Evolutionary conservation across 2,888 invertebrate species (phyloP).

Genomic region (Cantharis lateralis): DNA sequence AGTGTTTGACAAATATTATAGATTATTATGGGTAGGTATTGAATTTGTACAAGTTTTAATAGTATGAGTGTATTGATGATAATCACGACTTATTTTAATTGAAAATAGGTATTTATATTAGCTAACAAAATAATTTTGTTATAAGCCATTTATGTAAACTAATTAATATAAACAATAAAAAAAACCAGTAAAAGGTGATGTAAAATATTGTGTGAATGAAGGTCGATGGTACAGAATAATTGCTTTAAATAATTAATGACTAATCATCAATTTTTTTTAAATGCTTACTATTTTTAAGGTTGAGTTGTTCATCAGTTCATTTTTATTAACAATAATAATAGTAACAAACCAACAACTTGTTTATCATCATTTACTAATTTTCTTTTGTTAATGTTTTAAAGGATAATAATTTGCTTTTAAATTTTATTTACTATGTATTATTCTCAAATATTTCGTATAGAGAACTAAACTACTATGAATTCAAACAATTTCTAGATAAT

Average conservation of each 20-base stretch:
- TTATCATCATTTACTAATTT: not conserved
- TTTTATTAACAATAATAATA: not conserved
- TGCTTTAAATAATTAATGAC: not conserved
- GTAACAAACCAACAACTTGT: not conserved
- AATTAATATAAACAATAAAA: not conserved
- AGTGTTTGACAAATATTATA: conserved; percentile 46
- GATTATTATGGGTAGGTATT: not conserved
- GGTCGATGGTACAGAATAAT: not conserved
- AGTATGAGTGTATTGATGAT: not conserved
- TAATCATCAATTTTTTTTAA: not conserved
- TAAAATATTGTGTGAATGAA: not conserved
- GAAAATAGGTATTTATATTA: not conserved
- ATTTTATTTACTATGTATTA: not conserved
- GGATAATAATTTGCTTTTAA: not conserved
- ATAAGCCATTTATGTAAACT: not conserved
- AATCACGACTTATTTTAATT: not conserved
- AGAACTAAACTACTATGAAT: not conserved
- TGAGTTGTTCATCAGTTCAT: not conserved
- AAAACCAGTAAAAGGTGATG: not conserved
- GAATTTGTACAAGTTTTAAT: not conserved
- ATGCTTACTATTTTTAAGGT: not conserved
- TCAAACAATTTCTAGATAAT: not conserved
- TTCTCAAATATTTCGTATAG: not conserved
- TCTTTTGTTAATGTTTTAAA: not conserved
- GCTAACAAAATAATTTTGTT: not conserved